Percentiles rank a stretch among this genome's conserved stretches.
These are phyloP conservation scores for Otocyon megalotis DNA, from an alignment of 2,113 vertebrate species.

Conservation along the genomic window DNA sequence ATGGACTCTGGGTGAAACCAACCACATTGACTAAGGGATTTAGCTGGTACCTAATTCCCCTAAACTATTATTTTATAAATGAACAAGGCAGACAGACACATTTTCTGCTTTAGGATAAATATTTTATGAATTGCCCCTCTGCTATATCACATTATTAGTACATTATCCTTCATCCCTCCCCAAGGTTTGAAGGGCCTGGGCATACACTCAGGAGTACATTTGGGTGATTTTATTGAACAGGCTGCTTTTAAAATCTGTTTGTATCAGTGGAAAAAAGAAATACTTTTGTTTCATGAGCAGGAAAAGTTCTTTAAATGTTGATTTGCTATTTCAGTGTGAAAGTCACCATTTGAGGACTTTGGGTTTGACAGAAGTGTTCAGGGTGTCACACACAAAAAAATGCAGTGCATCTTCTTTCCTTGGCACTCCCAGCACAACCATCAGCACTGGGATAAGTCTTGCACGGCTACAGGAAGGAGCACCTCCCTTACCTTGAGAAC, in stretches of 20 bases:
- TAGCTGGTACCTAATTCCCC: conserved; percentile 70
- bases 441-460: rapidly evolving
- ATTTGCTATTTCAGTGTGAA: conserved; percentile 70
- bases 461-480: not conserved
- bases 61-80: conserved; percentile 80
- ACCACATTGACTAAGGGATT: conserved; percentile 36
- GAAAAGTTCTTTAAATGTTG: conserved; percentile 77
- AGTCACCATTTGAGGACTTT: conserved; percentile 73
- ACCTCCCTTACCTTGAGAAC: not conserved
- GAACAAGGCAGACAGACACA: conserved; percentile 70
- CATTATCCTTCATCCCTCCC: conserved; percentile 54
- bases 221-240: conserved; percentile 69
- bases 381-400: not conserved
- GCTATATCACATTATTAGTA: conserved; percentile 51
- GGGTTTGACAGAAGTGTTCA: not conserved
- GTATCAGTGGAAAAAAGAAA: conserved; percentile 33
- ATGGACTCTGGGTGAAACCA: conserved; percentile 78
- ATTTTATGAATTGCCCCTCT: conserved; percentile 72
- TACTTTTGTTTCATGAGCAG: conserved; percentile 47
- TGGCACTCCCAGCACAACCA: not conserved
- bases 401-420: not conserved
- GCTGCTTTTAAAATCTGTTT: conserved; percentile 75
- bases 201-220: conserved; percentile 65
- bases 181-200: conserved; percentile 27
- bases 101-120: conserved; percentile 78